A percentile compares a stretch with the other conserved stretches of the same genome.
Evolutionary conservation across 2,113 vertebrate species (phyloP).

Genomic region (Menura novaehollandiae): DNA sequence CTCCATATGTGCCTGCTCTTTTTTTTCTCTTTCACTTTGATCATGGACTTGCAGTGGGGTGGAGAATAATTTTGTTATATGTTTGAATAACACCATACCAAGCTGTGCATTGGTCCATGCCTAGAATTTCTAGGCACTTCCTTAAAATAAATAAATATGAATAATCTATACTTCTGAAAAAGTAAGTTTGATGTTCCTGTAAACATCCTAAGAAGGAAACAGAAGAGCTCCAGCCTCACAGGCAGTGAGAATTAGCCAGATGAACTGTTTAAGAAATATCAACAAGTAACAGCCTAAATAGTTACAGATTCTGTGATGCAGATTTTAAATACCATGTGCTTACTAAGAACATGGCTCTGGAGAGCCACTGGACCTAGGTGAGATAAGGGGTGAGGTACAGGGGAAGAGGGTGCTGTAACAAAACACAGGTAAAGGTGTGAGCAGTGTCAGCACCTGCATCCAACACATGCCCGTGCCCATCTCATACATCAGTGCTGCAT

Average conservation of each 20-base stretch:
- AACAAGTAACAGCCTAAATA: neutral
- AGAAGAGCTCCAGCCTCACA: neutral
- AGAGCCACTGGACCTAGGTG: neutral
- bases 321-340: neutral
- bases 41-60: neutral
- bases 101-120: neutral
- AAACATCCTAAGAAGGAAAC: neutral
- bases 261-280: neutral
- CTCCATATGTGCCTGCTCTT: neutral
- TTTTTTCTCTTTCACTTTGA: neutral
- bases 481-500: rapidly evolving
- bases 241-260: neutral
- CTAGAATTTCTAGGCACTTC: neutral
- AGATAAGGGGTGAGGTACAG: neutral
- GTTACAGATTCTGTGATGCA: neutral
- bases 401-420: neutral
- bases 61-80: neutral
- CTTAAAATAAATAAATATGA: neutral
- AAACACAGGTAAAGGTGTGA: neutral
- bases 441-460: neutral
- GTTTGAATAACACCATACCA: neutral
- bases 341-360: neutral
- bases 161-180: neutral
- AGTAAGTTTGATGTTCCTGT: neutral
- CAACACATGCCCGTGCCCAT: neutral